Conservation (phyloP, 2,113 vertebrate species). For the Oophaga pumilio region DNA sequence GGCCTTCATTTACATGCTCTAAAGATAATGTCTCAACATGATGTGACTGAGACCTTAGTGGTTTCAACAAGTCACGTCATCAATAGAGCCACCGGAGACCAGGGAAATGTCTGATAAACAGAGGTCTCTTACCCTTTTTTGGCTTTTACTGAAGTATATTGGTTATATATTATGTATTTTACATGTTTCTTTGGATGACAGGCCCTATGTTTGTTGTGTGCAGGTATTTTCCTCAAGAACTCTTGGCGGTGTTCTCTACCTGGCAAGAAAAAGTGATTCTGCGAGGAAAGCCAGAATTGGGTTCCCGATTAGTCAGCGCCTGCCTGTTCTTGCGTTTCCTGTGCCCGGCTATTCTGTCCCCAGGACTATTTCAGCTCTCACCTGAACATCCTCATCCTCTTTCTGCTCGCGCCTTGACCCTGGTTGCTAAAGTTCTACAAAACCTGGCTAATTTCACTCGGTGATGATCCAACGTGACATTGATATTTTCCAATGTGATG, state of each 20-base stretch:
- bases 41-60: too few species aligned
- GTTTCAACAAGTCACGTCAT: too few species aligned
- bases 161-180: background rate
- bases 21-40: too few species aligned
- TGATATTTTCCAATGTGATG: background rate
- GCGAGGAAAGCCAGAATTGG: slow-evolving; percentile 75
- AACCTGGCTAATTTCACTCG: slow-evolving; percentile 90
- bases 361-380: slow-evolving; percentile 88
- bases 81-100: too few species aligned
- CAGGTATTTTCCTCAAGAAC: slow-evolving; percentile 86
- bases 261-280: slow-evolving; percentile 82
- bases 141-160: background rate
- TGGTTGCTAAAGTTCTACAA: slow-evolving; percentile 95
- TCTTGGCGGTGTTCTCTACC: slow-evolving; percentile 83
- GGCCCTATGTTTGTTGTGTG: background rate
- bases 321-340: slow-evolving; percentile 93
- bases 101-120: too few species aligned
- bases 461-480: slow-evolving; percentile 69
- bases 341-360: slow-evolving; percentile 90
- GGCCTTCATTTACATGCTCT: too few species aligned
- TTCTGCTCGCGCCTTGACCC: slow-evolving; percentile 84
- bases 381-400: slow-evolving; percentile 83
- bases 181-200: background rate
- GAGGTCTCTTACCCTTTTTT: background rate
- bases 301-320: slow-evolving; percentile 85